Percentiles rank a stretch among this genome's conserved stretches.
These are phyloP conservation scores for Eriocheir sinensis DNA, from an alignment of 1,140 invertebrate species.

Conservation along the genomic window DNA sequence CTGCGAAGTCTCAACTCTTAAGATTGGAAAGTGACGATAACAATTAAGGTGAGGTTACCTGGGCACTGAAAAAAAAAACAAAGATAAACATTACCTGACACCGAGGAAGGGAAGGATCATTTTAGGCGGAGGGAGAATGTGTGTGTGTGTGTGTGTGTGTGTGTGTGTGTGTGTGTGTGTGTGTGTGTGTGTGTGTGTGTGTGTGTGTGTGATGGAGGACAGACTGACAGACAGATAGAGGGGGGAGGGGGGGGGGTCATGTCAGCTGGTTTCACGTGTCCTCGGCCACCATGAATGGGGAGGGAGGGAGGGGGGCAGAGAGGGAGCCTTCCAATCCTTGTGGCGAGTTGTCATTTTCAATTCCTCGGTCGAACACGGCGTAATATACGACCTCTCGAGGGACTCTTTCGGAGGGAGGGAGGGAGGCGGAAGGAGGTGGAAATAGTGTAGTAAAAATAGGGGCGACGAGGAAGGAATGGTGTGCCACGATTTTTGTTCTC, in stretches of 20 bases:
- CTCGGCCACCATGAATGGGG: background rate
- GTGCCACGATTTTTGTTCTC: background rate
- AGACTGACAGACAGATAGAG: background rate
- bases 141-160: no score
- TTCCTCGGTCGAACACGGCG: background rate
- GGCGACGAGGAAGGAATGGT: background rate
- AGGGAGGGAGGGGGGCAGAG: background rate
- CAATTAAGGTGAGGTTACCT: background rate
- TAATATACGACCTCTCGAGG: background rate
- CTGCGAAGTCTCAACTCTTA: background rate
- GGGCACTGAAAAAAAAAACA: background rate
- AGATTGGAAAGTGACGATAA: background rate
- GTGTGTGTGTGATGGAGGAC: no score
- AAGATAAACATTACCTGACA: background rate
- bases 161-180: no score
- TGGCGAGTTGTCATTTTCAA: slow-evolving; percentile 15
- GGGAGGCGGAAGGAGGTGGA: background rate
- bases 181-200: no score
- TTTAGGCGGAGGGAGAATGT: background rate
- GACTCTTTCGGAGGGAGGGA: background rate
- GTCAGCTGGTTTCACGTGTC: background rate
- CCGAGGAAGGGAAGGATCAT: background rate
- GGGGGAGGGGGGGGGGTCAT: background rate
- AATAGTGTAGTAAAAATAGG: slow-evolving; percentile 4
- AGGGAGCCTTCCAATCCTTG: background rate